Conservation (phyloP, 1,140 invertebrate species). For the Drosophila tsacasi region DNA sequence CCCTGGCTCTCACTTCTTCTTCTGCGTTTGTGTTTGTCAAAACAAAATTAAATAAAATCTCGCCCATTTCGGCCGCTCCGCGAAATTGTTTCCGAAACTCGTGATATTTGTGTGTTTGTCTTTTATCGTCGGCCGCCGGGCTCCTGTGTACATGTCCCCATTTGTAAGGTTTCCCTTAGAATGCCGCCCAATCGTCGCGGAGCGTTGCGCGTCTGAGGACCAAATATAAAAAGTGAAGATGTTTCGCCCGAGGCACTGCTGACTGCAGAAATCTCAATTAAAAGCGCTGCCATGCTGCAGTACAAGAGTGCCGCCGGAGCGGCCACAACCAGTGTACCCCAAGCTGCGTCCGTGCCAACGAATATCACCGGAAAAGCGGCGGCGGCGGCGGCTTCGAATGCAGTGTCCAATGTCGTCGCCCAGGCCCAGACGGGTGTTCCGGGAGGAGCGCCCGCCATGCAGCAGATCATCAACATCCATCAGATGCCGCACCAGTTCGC, state of each 20-base stretch:
- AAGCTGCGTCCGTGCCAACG: slow-evolving; percentile 38
- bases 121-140: neutral
- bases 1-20: slow-evolving; percentile 39
- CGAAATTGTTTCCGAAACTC: neutral
- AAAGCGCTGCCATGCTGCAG: slow-evolving; percentile 57
- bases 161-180: slow-evolving; percentile 23
- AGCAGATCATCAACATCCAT: slow-evolving; percentile 83
- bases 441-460: slow-evolving; percentile 51
- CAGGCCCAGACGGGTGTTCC: slow-evolving; percentile 19
- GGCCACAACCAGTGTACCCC: slow-evolving; percentile 34
- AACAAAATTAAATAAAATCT: slow-evolving; percentile 71
- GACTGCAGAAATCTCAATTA: slow-evolving; percentile 8
- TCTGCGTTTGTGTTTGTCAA: slow-evolving; percentile 79
- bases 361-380: slow-evolving; percentile 42
- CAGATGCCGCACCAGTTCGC: slow-evolving; percentile 73
- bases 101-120: slow-evolving; percentile 4
- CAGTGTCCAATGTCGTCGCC: slow-evolving; percentile 13
- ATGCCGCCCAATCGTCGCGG: slow-evolving; percentile 7
- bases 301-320: slow-evolving; percentile 60
- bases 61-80: slow-evolving; percentile 30
- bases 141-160: neutral
- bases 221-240: slow-evolving; percentile 48
- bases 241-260: slow-evolving; percentile 36
- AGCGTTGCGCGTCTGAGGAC: slow-evolving; percentile 37
- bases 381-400: slow-evolving; percentile 22